These are phyloP conservation scores for Nephotettix cincticeps DNA, from an alignment of 1,140 invertebrate genomes.

Conservation along the genomic window DNA sequence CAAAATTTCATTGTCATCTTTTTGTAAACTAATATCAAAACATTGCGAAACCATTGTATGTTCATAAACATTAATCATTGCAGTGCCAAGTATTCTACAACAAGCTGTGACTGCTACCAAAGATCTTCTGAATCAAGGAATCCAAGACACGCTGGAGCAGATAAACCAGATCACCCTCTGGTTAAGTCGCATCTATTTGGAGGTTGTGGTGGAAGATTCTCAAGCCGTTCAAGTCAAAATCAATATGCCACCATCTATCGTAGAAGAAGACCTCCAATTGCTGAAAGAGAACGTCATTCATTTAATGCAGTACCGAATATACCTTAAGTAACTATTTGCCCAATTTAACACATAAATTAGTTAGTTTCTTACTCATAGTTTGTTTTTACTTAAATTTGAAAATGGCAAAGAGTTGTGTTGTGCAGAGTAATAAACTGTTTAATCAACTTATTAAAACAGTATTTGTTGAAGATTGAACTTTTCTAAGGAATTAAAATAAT, in stretches of 20 bases:
- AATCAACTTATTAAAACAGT: too few relatives aligned
- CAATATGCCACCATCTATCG: not conserved
- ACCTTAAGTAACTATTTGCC: slow-evolving; percentile 5
- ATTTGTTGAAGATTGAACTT: too few relatives aligned
- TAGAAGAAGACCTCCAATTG: not conserved
- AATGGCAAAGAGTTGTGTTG: too few relatives aligned
- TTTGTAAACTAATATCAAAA: too few relatives aligned
- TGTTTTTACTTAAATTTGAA: too few relatives aligned
- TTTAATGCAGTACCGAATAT: not conserved
- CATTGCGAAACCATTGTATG: too few relatives aligned
- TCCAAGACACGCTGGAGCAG: not conserved
- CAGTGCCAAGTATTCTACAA: slow-evolving; percentile 12
- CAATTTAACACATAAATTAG: too few relatives aligned
- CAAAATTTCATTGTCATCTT: too few relatives aligned
- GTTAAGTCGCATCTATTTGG: not conserved
- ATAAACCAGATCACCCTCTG: not conserved
- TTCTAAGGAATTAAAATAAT: too few relatives aligned
- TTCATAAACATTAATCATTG: too few relatives aligned
- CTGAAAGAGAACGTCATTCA: not conserved
- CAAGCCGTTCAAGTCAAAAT: not conserved
- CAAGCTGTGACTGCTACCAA: not conserved
- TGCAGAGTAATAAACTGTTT: too few relatives aligned
- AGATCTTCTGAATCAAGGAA: not conserved
- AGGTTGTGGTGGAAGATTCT: not conserved
- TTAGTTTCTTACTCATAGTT: too few relatives aligned